Conservation (phyloP, 2,113 vertebrate genomes). For the Hippoglossus stenolepis region DNA sequence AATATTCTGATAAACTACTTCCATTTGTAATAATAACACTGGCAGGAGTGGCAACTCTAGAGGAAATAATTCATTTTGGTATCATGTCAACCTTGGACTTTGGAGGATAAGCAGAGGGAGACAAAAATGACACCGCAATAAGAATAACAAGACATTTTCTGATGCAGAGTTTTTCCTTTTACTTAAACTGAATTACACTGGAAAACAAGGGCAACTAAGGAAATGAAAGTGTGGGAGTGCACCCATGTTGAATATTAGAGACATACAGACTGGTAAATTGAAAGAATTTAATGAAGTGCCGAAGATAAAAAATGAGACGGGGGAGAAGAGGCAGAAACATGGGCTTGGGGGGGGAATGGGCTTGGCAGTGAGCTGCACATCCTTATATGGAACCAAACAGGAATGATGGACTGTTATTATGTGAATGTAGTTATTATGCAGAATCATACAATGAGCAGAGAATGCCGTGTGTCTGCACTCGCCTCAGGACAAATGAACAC, state of each 20-base stretch:
- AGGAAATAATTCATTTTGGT: constrained; percentile 59
- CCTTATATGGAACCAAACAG: constrained; percentile 47
- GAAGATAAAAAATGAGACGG: constrained; percentile 21
- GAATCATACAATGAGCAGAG: constrained; percentile 51
- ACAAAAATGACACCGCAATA: constrained; percentile 17
- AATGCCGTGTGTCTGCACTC: constrained; percentile 29
- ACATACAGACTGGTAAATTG: constrained; percentile 54
- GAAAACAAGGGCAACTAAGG: constrained; percentile 21
- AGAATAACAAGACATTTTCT: constrained; percentile 23
- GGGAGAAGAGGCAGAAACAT: constrained; percentile 12
- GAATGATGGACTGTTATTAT: constrained; percentile 63
- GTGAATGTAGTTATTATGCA: constrained; percentile 64
- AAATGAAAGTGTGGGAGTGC: constrained; percentile 34
- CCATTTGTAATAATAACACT: constrained; percentile 64
- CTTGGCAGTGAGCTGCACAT: constrained; percentile 15
- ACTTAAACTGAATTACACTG: constrained; percentile 24
- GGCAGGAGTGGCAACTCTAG: constrained; percentile 52
- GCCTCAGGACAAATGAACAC: constrained; percentile 60
- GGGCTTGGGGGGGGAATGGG: neutral
- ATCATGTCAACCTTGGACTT: constrained; percentile 61
- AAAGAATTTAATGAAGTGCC: constrained; percentile 54
- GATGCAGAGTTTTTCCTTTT: constrained; percentile 14
- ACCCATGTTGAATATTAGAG: constrained; percentile 41
- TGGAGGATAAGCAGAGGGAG: constrained; percentile 31
- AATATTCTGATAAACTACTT: constrained; percentile 67